phyloP scores from a whole-genome alignment of 2,888 invertebrate genomes.

The Zaprionus obscuricornis region DNA sequence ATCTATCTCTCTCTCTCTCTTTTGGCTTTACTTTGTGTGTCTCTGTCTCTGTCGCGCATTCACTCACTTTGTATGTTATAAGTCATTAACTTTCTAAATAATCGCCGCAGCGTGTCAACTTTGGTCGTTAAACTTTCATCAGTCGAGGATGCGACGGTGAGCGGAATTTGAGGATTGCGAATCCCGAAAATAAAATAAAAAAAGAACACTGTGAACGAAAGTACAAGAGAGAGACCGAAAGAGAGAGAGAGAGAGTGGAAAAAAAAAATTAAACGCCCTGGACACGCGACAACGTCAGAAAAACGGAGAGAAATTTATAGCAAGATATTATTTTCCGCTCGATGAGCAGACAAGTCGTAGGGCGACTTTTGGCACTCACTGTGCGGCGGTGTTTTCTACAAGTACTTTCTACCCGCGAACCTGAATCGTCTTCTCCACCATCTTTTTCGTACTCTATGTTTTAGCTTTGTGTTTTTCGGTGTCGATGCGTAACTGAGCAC shows the following conservation, averaged over 20 bases:
- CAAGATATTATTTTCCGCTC: conserved; percentile 80
- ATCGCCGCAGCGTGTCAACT: conserved; percentile 79
- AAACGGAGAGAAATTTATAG: conserved; percentile 70
- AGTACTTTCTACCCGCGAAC: not conserved
- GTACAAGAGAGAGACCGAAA: conserved; percentile 6
- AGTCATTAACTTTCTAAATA: conserved; percentile 80
- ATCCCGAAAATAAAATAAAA: conserved; percentile 25
- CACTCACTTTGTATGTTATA: conserved; percentile 62
- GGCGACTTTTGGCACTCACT: conserved; percentile 78
- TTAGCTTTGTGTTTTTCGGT: conserved; percentile 55
- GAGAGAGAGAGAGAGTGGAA: not conserved
- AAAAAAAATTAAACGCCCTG: conserved; percentile 59
- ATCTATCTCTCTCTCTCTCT: not conserved
- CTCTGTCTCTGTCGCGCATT: not conserved
- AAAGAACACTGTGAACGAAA: conserved; percentile 12
- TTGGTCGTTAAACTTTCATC: conserved; percentile 79
- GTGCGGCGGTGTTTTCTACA: conserved; percentile 32
- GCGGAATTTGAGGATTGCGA: conserved; percentile 43
- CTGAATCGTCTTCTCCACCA: not conserved
- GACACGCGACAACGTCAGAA: conserved; percentile 54
- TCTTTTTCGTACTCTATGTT: not conserved
- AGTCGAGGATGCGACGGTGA: conserved; percentile 53
- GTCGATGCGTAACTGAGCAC: conserved; percentile 78
- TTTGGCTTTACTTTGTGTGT: not conserved
- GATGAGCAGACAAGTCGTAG: conserved; percentile 78